Conservation (phyloP, 2,113 vertebrate species). For the Dendropsophus ebraccatus region DNA sequence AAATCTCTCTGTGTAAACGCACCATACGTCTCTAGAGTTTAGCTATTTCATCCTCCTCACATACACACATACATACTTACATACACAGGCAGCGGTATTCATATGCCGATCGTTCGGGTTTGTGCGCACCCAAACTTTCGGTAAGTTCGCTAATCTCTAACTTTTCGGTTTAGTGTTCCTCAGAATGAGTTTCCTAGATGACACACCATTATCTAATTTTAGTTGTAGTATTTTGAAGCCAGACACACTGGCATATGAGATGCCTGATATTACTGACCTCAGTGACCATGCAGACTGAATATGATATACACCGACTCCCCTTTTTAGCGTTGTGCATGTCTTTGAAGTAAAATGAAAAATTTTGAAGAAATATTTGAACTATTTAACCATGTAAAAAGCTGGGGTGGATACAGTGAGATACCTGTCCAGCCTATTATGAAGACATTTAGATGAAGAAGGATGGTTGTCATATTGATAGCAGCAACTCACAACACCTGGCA, state of each 20-base stretch:
- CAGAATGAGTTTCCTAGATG: too few species aligned
- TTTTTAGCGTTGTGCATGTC: too few species aligned
- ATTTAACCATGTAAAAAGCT: background rate
- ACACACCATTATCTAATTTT: background rate
- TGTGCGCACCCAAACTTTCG: too few species aligned
- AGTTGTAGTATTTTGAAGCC: background rate
- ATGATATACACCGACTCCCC: too few species aligned
- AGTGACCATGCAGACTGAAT: background rate
- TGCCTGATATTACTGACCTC: background rate
- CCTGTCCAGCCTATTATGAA: background rate
- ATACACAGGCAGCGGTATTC: too few species aligned
- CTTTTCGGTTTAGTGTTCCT: too few species aligned
- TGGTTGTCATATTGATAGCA: background rate
- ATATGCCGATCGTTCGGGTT: too few species aligned
- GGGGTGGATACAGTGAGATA: background rate
- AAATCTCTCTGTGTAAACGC: too few species aligned
- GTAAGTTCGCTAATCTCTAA: too few species aligned
- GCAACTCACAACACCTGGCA: constrained; percentile 2
- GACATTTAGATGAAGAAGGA: background rate
- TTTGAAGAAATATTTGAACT: background rate
- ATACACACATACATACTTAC: too few species aligned
- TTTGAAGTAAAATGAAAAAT: background rate
- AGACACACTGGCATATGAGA: background rate
- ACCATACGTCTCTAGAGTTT: too few species aligned
- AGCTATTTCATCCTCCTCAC: too few species aligned